phyloP scores from a whole-genome alignment of 2,888 invertebrate genomes.

The Leptopilina drosophilae region DNA sequence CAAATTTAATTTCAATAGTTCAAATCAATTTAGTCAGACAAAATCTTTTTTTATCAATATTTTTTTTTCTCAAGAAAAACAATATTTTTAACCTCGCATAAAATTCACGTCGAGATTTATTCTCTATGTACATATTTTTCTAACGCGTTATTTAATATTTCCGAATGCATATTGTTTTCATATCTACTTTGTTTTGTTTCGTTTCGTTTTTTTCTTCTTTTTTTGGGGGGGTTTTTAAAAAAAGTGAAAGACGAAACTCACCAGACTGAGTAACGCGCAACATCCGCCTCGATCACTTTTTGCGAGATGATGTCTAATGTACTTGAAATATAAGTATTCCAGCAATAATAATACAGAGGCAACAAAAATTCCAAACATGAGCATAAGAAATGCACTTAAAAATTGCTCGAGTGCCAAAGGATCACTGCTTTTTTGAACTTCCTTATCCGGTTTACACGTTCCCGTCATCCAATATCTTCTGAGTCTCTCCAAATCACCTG shows the following conservation, averaged over 20 bases:
- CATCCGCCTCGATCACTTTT: slow-evolving; percentile 92
- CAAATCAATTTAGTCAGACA: too few relatives aligned
- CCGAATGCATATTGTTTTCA: too few relatives aligned
- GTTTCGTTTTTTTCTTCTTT: too few relatives aligned
- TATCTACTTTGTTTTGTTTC: too few relatives aligned
- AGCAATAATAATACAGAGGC: slow-evolving; percentile 91
- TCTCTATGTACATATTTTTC: neutral
- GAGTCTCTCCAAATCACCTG: slow-evolving; percentile 94
- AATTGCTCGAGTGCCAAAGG: slow-evolving; percentile 96
- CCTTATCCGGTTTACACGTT: slow-evolving; percentile 93
- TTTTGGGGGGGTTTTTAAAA: too few relatives aligned
- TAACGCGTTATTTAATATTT: too few relatives aligned
- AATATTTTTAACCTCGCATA: too few relatives aligned
- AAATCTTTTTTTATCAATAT: too few relatives aligned
- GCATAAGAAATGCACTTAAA: slow-evolving; percentile 95
- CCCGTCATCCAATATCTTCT: slow-evolving; percentile 99
- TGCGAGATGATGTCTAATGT: slow-evolving; percentile 91
- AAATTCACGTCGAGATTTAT: neutral
- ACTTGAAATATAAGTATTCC: slow-evolving; percentile 97
- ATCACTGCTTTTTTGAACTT: slow-evolving; percentile 94
- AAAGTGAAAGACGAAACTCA: slow-evolving; percentile 75
- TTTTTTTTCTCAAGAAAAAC: too few relatives aligned
- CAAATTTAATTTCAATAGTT: too few relatives aligned
- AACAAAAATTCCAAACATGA: slow-evolving; percentile 95
- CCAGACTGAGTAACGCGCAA: slow-evolving; percentile 94